Percentiles rank a stretch among this genome's conserved stretches.
phyloP scores from a whole-genome alignment of 2,888 invertebrate genomes.

The Acrobasis suavella region DNA sequence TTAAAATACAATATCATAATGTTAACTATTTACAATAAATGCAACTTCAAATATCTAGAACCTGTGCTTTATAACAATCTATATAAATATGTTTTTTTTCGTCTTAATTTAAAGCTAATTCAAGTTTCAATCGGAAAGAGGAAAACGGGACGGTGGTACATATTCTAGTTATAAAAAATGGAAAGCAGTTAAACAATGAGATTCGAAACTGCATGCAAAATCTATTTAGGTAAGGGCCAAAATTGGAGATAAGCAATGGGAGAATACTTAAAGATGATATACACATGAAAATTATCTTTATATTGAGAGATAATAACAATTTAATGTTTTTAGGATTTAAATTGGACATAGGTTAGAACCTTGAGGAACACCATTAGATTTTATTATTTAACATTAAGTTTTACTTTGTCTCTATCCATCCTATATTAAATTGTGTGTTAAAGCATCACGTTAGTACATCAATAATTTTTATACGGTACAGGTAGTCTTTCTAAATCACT shows the following conservation, averaged over 20 bases:
- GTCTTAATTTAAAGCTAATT: slow-evolving; percentile 75
- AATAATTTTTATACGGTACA: not conserved
- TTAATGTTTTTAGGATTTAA: slow-evolving; percentile 20
- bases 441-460: not conserved
- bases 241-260: slow-evolving; percentile 32
- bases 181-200: slow-evolving; percentile 52
- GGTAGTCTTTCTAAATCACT: slow-evolving; percentile 13
- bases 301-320: not conserved
- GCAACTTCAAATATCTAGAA: slow-evolving; percentile 78
- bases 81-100: slow-evolving; percentile 76
- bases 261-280: slow-evolving; percentile 31
- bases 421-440: not conserved
- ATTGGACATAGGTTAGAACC: slow-evolving; percentile 40
- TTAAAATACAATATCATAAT: slow-evolving; percentile 64
- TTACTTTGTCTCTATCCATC: not conserved
- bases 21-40: slow-evolving; percentile 81
- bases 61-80: slow-evolving; percentile 82
- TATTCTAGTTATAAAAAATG: slow-evolving; percentile 66
- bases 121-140: slow-evolving; percentile 73
- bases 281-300: slow-evolving; percentile 24
- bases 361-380: slow-evolving; percentile 41
- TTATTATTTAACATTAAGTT: not conserved
- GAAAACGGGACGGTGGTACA: slow-evolving; percentile 80
- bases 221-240: slow-evolving; percentile 26
- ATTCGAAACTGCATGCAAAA: slow-evolving; percentile 52